Base-by-base conservation (phyloP, 2,888 invertebrate genomes). In the Xestia xanthographa region DNA sequence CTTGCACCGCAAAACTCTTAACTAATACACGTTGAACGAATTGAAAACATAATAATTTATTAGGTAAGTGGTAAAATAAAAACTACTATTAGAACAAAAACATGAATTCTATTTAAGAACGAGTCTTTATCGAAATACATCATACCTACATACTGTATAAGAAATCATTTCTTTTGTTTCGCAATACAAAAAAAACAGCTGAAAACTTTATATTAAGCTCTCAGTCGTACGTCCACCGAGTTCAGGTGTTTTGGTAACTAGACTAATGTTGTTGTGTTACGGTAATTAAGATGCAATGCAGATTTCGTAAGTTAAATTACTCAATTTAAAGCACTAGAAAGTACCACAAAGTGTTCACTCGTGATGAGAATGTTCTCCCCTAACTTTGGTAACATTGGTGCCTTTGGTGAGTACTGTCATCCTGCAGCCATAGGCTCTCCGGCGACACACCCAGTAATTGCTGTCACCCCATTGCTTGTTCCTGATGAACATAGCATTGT, bases 331-430 rank as follows among this genome's bases (percentile, higher is more conserved):
- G 22, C 17, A 26, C 14, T 22, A 17, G 29, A 2, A 11, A 3
- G 5, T 5, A 62, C 62, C 17, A 50, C 5, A 14, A n/a, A 41
- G 14, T n/a, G 0, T 26, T 73, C 60, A 78, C 12, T 53, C 2
- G 20, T 84, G 77, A 26, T 77, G 9, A 34, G 77, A 53, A 65
- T 83, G 86, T 62, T 65, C 62, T 12, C 88, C 88, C 2, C 58
- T 88, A 1, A 89, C 66, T 62, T 80, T 88, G 0, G 90, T 22
- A 6, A 92, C 82, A 17, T 70, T 67, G 11, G 82, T 82, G 0
- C 88, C 76, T 22, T 41, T 48, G 0, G 91, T 92, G 1, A 86
- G 5, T 34, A 91, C 81, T 8, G 88, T 91, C 8, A 87, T 88
- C 29, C 80, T n/a, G n/a, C n/a, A n/a, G n/a, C n/a, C n/a, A n/a